Base-by-base conservation (phyloP, 2,113 vertebrate genomes). In the Neoarius graeffei region DNA sequence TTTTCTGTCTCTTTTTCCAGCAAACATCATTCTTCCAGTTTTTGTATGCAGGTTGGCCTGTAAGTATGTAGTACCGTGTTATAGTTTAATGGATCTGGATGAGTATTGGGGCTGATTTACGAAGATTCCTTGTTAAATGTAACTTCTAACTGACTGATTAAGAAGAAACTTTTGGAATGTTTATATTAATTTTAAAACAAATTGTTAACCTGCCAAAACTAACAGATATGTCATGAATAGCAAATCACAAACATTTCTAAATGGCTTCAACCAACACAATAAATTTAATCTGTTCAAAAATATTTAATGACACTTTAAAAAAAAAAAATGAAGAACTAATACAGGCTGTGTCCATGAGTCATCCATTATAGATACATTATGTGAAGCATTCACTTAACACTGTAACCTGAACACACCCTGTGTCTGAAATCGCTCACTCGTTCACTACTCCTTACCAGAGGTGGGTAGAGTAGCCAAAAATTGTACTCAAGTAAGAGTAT, bases 21-120 rank as follows among this genome's bases (percentile, higher is more conserved):
- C 95, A 96, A 94, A 96, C 96, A 5, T 93, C 94, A 0, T 94
- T 97, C 91, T 97, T 96, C 94, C 97, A 98, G 92, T 91, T 97
- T 14, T 95, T 98, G 8, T 90, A 88, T 0, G 90, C 95, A 0
- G 96, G 97, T 84, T 98, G 97, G 97, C 97, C 97, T 93, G 97
- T 98, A 95, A 97, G 97, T 97, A 94, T 60, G 7, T 48, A 64
- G 81, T 80, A 86, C 30, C 9, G 56, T 1, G 71, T 19, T 67
- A 50, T 27, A 17, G 69, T 42, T 87, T 81, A 56, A 8, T 79
- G 35, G 73, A 7, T 25, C 17, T 71, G 48, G 59, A 60, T 8
- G 62, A 57, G 11, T 85, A 74, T 54, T 27, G 62, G 2, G 77
- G 48, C 30, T 10, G 50, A n/a, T 79, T 77, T 25, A 5, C 20